These are phyloP conservation scores for Opisthocomus hoazin DNA, from an alignment of 2,113 vertebrate genomes.

Conservation along the genomic window DNA sequence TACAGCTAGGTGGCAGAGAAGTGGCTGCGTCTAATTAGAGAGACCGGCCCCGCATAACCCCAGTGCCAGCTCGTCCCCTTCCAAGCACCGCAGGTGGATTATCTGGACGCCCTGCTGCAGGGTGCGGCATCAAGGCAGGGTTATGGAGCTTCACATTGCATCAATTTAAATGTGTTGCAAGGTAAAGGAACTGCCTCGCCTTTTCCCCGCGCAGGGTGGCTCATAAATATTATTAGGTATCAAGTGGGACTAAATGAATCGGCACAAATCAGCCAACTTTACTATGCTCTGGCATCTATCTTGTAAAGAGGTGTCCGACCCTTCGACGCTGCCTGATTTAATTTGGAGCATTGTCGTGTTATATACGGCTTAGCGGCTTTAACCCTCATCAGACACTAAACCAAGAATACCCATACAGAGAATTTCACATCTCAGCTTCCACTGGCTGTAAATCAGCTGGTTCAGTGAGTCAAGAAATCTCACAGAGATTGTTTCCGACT, in stretches of 20 bases:
- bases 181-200: neutral
- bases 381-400: neutral
- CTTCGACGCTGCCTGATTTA: neutral
- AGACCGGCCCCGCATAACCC: neutral
- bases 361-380: neutral
- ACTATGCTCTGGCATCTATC: neutral
- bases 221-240: constrained; percentile 10
- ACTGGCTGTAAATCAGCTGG: neutral
- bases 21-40: neutral
- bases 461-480: neutral
- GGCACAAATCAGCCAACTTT: neutral
- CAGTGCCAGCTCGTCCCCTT: fast-evolving
- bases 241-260: neutral
- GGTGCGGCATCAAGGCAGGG: neutral
- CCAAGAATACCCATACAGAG: neutral
- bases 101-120: neutral
- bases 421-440: neutral
- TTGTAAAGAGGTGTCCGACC: neutral
- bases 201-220: neutral
- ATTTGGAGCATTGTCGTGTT: neutral
- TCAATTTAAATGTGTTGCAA: neutral
- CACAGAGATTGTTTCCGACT: neutral
- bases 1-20: neutral
- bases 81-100: fast-evolving
- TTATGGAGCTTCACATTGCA: neutral